Conservation (phyloP, 2,113 vertebrate species). For the cattle (Bos taurus) region ARS-UCD2.0 NC_037336.1:23117001-23117500, state of each 20-base stretch:
- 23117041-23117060: slow-evolving; percentile 68
- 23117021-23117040: slow-evolving; percentile 20
- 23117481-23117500: not conserved
- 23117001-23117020: slow-evolving; percentile 29
- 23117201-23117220: slow-evolving; percentile 72
- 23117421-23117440: not conserved
- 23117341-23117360: not conserved
- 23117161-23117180: slow-evolving; percentile 67
- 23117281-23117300: not conserved
- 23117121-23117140: slow-evolving; percentile 77
- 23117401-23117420: not conserved
- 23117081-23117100: slow-evolving; percentile 84
- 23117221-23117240: slow-evolving; percentile 75
- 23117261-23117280: not conserved
- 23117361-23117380: slow-evolving; percentile 9
- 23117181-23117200: slow-evolving; percentile 71
- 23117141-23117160: slow-evolving; percentile 68
- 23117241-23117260: slow-evolving; percentile 62
- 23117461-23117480: not conserved
- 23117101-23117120: slow-evolving; percentile 83
- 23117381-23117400: not conserved
- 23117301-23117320: not conserved
- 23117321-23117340: not conserved
- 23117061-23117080: slow-evolving; percentile 82
- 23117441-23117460: not conserved